These are phyloP conservation scores for Sparus aurata DNA, from an alignment of 2,797 vertebrate species.

Conservation along the genomic window DNA sequence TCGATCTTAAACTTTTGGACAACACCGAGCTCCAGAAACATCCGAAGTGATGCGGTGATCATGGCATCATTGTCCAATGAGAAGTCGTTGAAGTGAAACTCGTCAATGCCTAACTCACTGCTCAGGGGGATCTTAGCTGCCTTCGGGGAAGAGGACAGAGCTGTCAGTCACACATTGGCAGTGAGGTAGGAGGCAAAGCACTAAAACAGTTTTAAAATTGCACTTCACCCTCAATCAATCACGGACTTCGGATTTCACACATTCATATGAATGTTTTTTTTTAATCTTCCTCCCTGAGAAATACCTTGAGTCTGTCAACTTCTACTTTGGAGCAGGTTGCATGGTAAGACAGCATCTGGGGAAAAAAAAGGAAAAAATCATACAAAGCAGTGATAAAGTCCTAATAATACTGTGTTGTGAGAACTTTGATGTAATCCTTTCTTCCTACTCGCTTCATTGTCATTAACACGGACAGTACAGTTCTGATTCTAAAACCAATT, in stretches of 20 bases:
- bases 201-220: not conserved
- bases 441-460: slow-evolving; percentile 18
- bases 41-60: slow-evolving; percentile 88
- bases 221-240: not conserved
- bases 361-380: slow-evolving; percentile 10
- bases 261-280: not conserved
- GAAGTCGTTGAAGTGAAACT: slow-evolving; percentile 89
- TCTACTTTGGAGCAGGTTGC: slow-evolving; percentile 89
- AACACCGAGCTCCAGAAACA: slow-evolving; percentile 87
- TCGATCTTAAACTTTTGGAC: slow-evolving; percentile 90
- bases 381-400: not conserved
- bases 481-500: slow-evolving; percentile 31
- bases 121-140: slow-evolving; percentile 88
- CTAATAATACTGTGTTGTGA: slow-evolving; percentile 18
- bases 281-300: not conserved
- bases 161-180: slow-evolving; percentile 50
- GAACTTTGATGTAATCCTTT: not conserved
- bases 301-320: slow-evolving; percentile 89
- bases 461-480: slow-evolving; percentile 26
- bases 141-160: slow-evolving; percentile 70
- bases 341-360: slow-evolving; percentile 89
- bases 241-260: slow-evolving; percentile 11
- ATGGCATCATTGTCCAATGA: slow-evolving; percentile 88
- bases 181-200: not conserved
- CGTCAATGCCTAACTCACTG: slow-evolving; percentile 86